Percentiles rank a stretch among this genome's conserved stretches.
These are phyloP conservation scores for Pomacea maculata DNA, from an alignment of 1,140 invertebrate species.

Conservation along the genomic window DNA sequence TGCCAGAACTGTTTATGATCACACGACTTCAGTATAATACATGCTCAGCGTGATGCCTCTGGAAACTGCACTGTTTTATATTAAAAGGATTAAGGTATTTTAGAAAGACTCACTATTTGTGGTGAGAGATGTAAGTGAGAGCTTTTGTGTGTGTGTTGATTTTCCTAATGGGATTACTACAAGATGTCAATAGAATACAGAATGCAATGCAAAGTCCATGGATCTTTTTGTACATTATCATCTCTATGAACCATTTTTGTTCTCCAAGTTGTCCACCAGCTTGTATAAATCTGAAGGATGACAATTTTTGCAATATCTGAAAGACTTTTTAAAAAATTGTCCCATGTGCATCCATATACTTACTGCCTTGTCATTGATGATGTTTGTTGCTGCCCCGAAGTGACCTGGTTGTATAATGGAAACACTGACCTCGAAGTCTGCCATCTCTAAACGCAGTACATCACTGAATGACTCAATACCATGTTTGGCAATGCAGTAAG, in stretches of 20 bases:
- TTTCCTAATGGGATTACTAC: background rate
- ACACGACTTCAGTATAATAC: no score
- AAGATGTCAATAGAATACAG: background rate
- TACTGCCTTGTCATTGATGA: conserved; percentile 26
- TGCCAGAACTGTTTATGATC: no score
- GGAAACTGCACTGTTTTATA: background rate
- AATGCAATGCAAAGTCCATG: background rate
- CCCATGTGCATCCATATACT: background rate
- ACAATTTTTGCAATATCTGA: background rate
- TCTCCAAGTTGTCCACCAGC: background rate
- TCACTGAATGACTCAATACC: conserved; percentile 70
- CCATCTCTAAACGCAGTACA: conserved; percentile 56
- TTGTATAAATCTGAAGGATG: background rate
- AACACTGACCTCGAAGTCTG: conserved; percentile 55
- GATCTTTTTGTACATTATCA: background rate
- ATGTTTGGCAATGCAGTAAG: conserved; percentile 84
- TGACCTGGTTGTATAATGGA: conserved; percentile 60
- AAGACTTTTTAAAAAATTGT: background rate
- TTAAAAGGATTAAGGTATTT: background rate
- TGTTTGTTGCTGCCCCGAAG: conserved; percentile 54
- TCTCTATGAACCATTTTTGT: background rate
- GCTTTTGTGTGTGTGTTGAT: background rate
- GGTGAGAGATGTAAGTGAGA: background rate
- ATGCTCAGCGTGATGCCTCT: no score
- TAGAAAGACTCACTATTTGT: background rate